Percentiles rank a stretch among this genome's conserved stretches.
phyloP scores from a whole-genome alignment of 1,140 invertebrate species.

The Tigriopus japonicus region DNA sequence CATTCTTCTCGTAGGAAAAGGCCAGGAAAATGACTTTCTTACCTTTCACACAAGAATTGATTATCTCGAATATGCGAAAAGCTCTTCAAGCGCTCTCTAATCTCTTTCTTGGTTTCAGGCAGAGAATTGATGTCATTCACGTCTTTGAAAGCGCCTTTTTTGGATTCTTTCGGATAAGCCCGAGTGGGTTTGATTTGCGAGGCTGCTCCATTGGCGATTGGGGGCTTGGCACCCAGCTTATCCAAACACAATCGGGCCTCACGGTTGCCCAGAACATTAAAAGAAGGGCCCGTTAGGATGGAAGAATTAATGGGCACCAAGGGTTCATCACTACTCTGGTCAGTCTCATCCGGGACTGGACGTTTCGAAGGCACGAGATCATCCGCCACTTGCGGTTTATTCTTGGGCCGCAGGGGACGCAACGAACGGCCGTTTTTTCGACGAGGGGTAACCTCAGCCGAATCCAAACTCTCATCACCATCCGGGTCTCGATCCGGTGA shows the following conservation, averaged over 20 bases:
- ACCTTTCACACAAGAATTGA: slow-evolving; percentile 55
- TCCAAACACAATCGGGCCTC: not conserved
- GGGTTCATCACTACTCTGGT: not conserved
- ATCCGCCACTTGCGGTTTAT: too few species aligned
- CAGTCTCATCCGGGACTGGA: too few species aligned
- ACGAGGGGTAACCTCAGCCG: too few species aligned
- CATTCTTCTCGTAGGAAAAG: not conserved
- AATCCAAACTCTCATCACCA: too few species aligned
- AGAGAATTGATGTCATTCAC: not conserved
- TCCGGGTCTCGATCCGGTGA: too few species aligned
- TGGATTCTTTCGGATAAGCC: not conserved
- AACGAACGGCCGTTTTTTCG: too few species aligned
- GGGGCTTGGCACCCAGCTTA: not conserved
- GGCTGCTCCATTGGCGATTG: not conserved
- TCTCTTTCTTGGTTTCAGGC: slow-evolving; percentile 26
- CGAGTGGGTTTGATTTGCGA: not conserved
- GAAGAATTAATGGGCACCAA: not conserved
- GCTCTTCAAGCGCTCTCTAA: slow-evolving; percentile 48
- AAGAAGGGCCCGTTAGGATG: too few species aligned
- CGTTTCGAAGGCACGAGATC: too few species aligned
- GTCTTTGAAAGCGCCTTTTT: not conserved
- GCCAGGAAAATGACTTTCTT: slow-evolving; percentile 16
- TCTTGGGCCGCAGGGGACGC: too few species aligned
- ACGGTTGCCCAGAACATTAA: too few species aligned
- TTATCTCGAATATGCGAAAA: slow-evolving; percentile 66